Evolutionary conservation across 2,797 vertebrate genomes (phyloP), one percentile per base, ranked within the genome.

Genomic region (Meriones psammophilus): DNA sequence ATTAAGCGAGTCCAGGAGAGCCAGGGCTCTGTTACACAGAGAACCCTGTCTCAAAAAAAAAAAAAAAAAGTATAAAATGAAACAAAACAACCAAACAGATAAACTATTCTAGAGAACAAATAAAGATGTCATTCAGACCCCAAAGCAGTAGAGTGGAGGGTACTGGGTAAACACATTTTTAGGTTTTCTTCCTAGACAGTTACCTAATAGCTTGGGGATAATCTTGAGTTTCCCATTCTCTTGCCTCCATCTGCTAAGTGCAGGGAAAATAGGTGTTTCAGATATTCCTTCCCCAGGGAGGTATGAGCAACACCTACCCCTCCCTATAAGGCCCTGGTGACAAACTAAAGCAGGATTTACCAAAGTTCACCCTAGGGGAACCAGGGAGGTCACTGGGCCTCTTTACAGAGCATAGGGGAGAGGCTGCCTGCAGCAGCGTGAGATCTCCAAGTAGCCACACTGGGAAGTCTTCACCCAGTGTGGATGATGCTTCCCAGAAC

Each of bases 51-150:
- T 58, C 17, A 17, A 58, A 58, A 58, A 58, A 58, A 69, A 33
- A 69, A 58, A 58, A 58, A 18, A 62, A 20, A 62, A 20, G 6
- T 17, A 50, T 50, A 73, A 39, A 56, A 14, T 56, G 54, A 56
- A 58, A 58, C 15, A n/a, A 83, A n/a, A 22, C 54, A 58, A 33
- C 46, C 39, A 87, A 66, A 56, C n/a, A 87, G 22, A 71, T 22
- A 36, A 56, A 64, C 33, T 85, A 33, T 62, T 64, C 83, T n/a
- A 79, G 33, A 73, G 76, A 93, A 93, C 78, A 94, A 92, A 80
- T 39, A 87, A 96, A 68, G 39, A 46, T 28, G 78, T 9, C 33
- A 2, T 58, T 94, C 30, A 85, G 22, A 4, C 18, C 54, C 42
- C 39, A 88, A 88, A 54, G 42, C 22, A 36, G 2, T 62, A 24